Conservation (phyloP, 2,113 vertebrate species). For the Dromiciops gliroides region DNA sequence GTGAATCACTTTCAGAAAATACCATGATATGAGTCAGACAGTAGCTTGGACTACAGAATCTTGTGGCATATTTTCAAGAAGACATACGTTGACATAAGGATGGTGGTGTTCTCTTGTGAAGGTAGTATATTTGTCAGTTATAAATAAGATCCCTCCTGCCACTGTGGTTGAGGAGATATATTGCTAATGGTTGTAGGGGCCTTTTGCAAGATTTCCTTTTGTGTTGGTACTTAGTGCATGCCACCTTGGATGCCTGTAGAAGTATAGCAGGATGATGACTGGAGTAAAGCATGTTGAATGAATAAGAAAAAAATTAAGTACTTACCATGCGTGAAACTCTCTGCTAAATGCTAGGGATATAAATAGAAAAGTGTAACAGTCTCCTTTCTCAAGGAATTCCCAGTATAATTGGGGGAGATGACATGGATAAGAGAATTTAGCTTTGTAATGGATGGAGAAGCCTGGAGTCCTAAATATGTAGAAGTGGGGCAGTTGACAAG, state of each 20-base stretch:
- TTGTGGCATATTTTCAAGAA: background rate
- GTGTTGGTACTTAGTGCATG: background rate
- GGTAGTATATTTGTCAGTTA: background rate
- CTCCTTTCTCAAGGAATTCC: background rate
- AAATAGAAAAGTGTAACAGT: background rate
- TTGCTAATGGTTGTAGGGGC: background rate
- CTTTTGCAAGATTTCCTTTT: background rate
- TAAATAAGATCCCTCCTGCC: too few species aligned
- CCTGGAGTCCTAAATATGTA: background rate
- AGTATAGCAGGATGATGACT: background rate
- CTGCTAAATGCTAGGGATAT: background rate
- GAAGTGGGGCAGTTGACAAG: background rate
- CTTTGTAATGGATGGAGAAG: background rate
- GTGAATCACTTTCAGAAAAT: background rate
- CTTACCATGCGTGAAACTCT: background rate
- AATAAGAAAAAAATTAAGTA: background rate
- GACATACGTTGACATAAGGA: background rate
- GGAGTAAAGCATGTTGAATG: background rate
- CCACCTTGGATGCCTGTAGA: background rate
- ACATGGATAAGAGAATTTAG: background rate
- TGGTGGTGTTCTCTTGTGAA: background rate
- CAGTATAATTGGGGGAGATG: background rate
- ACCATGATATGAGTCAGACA: background rate
- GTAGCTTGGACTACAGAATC: background rate
- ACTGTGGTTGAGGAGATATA: background rate